Conservation (phyloP, 2,113 vertebrate genomes). For the Haliaeetus leucogaster region DNA sequence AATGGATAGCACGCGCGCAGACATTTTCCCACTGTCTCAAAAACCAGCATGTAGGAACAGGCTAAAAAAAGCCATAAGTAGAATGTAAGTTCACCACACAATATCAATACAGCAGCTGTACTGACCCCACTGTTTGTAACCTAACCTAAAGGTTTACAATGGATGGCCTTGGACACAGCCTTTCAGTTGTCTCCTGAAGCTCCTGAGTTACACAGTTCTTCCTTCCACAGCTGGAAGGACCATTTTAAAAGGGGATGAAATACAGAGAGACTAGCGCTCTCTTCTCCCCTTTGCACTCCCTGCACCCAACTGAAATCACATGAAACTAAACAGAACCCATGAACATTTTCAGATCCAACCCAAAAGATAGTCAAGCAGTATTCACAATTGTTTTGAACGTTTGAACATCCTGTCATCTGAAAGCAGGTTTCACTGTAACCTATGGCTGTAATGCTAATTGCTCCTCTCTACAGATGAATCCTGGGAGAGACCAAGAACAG, state of each 20-base stretch:
- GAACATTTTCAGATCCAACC: neutral
- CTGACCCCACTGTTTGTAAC: fast-evolving
- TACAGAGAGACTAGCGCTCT: neutral
- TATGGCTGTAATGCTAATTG: neutral
- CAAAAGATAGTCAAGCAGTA: neutral
- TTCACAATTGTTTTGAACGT: neutral
- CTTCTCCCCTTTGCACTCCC: neutral
- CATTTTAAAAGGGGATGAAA: neutral
- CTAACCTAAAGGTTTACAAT: neutral
- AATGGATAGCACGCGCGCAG: neutral
- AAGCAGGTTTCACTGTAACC: neutral
- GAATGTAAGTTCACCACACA: neutral
- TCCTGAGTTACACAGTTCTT: neutral
- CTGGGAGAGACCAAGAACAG: neutral
- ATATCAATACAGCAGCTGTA: neutral
- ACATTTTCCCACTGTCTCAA: neutral
- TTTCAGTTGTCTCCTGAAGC: neutral
- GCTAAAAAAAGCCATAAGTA: neutral
- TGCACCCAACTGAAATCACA: neutral
- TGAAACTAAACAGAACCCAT: neutral
- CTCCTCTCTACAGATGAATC: neutral
- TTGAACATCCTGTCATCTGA: neutral
- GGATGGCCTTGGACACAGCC: neutral
- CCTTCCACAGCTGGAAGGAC: neutral
- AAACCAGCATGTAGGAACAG: neutral